Percentiles rank a stretch among this genome's conserved stretches.
Conservation (phyloP, 1,140 invertebrate species). For the Bombus haemorrhoidalis region DNA sequence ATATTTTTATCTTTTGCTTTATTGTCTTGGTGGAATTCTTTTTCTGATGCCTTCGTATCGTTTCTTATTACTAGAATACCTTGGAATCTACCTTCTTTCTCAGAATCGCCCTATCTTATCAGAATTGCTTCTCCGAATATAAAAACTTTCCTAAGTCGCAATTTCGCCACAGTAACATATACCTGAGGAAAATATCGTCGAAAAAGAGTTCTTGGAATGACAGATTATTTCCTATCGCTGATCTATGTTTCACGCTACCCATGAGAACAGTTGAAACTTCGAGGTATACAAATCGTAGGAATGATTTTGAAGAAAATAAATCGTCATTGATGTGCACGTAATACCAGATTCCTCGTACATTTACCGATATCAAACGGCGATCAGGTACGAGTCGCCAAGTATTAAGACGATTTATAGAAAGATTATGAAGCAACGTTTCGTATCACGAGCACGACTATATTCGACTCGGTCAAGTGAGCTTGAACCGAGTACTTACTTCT, state of each 20-base stretch:
- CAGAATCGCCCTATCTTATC: neutral
- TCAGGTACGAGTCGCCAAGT: constrained; percentile 38
- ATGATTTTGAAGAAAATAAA: neutral
- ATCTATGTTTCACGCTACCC: neutral
- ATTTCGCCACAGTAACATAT: neutral
- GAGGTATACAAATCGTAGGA: neutral
- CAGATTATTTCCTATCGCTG: neutral
- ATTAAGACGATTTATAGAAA: constrained; percentile 61
- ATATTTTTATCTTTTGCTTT: neutral
- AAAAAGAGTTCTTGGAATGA: neutral
- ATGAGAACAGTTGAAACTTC: neutral
- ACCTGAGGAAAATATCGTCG: neutral
- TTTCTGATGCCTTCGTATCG: neutral
- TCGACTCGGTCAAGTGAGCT: constrained; percentile 48
- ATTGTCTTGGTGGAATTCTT: neutral
- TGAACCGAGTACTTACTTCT: constrained; percentile 4
- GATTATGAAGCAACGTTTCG: constrained; percentile 61
- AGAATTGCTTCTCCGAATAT: neutral
- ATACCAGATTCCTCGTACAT: neutral
- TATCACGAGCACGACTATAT: constrained; percentile 48
- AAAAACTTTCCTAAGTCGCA: neutral
- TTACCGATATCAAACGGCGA: constrained; percentile 27
- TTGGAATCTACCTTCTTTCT: neutral
- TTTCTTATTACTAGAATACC: neutral
- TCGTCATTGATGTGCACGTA: neutral